Evolutionary conservation across 2,888 invertebrate genomes (phyloP).

Genomic region (Agonum fuliginosum): DNA sequence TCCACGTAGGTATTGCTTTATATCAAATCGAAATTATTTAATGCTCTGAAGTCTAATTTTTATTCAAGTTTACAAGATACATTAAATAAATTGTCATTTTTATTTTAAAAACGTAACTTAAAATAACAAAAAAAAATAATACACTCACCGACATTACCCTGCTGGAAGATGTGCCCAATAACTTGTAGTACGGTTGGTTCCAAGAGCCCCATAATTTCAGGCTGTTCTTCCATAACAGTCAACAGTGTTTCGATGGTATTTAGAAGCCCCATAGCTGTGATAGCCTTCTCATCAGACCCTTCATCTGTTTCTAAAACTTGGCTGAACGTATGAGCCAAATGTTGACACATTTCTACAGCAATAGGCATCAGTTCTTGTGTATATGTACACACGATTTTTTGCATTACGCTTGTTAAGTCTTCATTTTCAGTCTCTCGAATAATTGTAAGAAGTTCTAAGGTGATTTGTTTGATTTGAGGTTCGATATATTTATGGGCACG

Average conservation of each 20-base stretch:
- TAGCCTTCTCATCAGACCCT: slow-evolving; percentile 95
- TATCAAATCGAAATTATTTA: background rate
- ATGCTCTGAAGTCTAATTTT: background rate
- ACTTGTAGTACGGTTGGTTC: slow-evolving; percentile 95
- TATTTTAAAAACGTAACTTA: slow-evolving; percentile 80
- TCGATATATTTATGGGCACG: slow-evolving; percentile 85
- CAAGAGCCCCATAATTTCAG: slow-evolving; percentile 88
- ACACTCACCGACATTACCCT: slow-evolving; percentile 73
- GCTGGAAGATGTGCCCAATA: slow-evolving; percentile 88
- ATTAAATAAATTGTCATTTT: slow-evolving; percentile 13
- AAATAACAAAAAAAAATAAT: slow-evolving; percentile 1
- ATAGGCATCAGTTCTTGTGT: slow-evolving; percentile 92
- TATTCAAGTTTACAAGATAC: slow-evolving; percentile 41
- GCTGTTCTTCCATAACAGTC: slow-evolving; percentile 92
- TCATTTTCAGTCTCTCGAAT: slow-evolving; percentile 98
- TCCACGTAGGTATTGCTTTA: no score
- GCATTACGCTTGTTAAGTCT: slow-evolving; percentile 96
- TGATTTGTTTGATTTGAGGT: slow-evolving; percentile 86
- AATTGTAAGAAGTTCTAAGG: slow-evolving; percentile 90
- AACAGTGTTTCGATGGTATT: slow-evolving; percentile 97
- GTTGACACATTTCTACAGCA: slow-evolving; percentile 95
- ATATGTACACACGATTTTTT: slow-evolving; percentile 93
- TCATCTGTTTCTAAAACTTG: slow-evolving; percentile 85
- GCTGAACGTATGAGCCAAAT: slow-evolving; percentile 89
- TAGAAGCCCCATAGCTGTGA: slow-evolving; percentile 96